Evolutionary conservation across 2,113 vertebrate species (phyloP), one percentile per base, ranked within the genome.

Genomic region (Pao palembangensis): DNA sequence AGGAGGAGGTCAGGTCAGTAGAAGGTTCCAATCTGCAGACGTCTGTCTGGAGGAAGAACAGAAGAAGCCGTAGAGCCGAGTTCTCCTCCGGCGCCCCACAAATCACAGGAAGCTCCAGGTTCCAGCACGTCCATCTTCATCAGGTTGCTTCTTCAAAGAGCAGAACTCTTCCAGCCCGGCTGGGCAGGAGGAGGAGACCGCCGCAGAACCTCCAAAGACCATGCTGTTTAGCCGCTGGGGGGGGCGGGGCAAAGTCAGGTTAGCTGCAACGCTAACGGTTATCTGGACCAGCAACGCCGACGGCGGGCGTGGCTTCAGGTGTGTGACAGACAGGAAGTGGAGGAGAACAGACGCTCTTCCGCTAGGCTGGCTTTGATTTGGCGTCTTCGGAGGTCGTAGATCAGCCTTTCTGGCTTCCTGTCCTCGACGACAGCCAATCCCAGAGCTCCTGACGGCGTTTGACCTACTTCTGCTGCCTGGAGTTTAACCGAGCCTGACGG

Each of bases 391-490:
- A 48, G 46, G 46, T 18, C 4, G 46, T 18, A n/a, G 46, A 18
- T 48, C 17, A 17, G 46, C 46, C 6, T 43, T 43, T 15, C 42
- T 43, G 42, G 42, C 42, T 3, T 43, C 42, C 42, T 15, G 12
- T 43, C 42, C 42, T 43, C 28, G 46, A 17, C 46, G 17, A 3
- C 16, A 48, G 17, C 5, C 15, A 25, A 8, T 31, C 28, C 2
- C 28, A 31, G 28, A 31, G 28, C 28, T 7, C 1, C 28, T 31
- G 28, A 31, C 28, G 28, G 5, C 8, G 34, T 1, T 3, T 75
- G 77, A 78, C 81, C 81, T 78, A 80, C 81, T 83, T 80, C 18
- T 65, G 60, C 73, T 74, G 67, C 76, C 55, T 68, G 59, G 56
- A 53, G 58, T 63, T 69, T 72, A 63, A 65, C 71, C 60, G 67